Evolutionary conservation across 2,888 invertebrate genomes (phyloP), one percentile per base, ranked within the genome.

Genomic region (Plemyria rubiginata): DNA sequence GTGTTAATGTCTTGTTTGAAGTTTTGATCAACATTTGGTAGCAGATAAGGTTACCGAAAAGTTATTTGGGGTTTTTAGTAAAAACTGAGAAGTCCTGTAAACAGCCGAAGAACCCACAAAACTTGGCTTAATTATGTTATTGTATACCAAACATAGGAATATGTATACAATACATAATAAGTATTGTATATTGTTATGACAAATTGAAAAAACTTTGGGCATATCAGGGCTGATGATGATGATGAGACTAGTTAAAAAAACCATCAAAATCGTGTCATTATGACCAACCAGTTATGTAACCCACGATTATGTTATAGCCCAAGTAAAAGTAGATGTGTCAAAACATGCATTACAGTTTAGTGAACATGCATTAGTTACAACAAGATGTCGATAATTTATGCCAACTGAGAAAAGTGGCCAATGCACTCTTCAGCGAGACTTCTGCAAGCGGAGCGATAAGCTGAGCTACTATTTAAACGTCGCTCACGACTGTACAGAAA

Each of bases 1-100:
- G 82, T 78, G 78, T 84, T 82, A 77, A 68, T 72, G 72, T 75
- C 75, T 81, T 74, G 75, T 81, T 80, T 74, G 75, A 73, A 80
- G 76, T 72, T 79, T 81, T 79, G 81, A 81, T 81, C 74, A 78
- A 79, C 74, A 77, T 79, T 22, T 80, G 70, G 74, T 70, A 28
- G 54, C 52, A 68, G 81, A 79, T 85, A 84, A 84, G 68, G 52
- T 28, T 53, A 49, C 52, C 22, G 32, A 46, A 46, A 28, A 40
- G 2, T 22, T 6, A n/a, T 32, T 38, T 32, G 7, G 8, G 45
- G 15, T 28, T 52, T 16, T 28, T 29, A 22, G n/a, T n/a, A 54
- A 32, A 32, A 9, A 13, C 8, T 32, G 49, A n/a, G 36, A 38
- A 38, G 36, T 11, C 3, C 8, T 32, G 32, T 5, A 6, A 32